These are phyloP conservation scores for Numenius phaeopus DNA, from an alignment of 2,797 vertebrate species.

Conservation along the genomic window DNA sequence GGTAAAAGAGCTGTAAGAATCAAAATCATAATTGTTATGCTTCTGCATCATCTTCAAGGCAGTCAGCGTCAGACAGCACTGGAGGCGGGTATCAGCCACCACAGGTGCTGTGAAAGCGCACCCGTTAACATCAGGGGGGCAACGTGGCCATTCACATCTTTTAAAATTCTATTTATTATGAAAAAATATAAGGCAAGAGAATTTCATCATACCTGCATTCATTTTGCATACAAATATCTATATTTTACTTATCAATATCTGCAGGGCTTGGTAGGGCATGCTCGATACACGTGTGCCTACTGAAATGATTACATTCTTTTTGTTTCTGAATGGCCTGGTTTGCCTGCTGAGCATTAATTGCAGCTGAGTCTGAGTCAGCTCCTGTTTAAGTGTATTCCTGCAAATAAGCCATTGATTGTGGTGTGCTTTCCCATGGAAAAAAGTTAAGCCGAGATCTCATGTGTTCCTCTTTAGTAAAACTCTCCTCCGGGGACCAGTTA, in stretches of 20 bases:
- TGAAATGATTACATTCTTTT: neutral
- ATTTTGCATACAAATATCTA: neutral
- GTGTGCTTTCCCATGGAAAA: neutral
- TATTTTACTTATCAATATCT: neutral
- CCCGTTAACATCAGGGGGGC: neutral
- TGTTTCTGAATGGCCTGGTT: neutral
- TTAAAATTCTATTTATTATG: neutral
- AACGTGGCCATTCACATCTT: neutral
- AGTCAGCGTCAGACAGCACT: neutral
- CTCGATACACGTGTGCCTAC: neutral
- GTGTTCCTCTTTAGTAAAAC: neutral
- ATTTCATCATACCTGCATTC: neutral
- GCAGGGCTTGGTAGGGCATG: neutral
- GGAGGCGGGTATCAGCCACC: neutral
- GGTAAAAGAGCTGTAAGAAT: conserved; percentile 16
- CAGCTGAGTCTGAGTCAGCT: conserved; percentile 29
- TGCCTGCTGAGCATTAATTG: conserved; percentile 9
- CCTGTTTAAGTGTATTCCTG: neutral
- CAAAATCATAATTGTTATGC: neutral
- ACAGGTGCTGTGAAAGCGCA: neutral
- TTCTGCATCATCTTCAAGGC: neutral
- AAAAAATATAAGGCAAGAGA: neutral
- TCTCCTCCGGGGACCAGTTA: neutral
- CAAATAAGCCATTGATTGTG: neutral
- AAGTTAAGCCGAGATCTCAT: neutral